Percentiles rank a stretch among this genome's conserved stretches.
Conservation (phyloP, 1,140 invertebrate genomes). For the Mizuhopecten yessoensis region DNA sequence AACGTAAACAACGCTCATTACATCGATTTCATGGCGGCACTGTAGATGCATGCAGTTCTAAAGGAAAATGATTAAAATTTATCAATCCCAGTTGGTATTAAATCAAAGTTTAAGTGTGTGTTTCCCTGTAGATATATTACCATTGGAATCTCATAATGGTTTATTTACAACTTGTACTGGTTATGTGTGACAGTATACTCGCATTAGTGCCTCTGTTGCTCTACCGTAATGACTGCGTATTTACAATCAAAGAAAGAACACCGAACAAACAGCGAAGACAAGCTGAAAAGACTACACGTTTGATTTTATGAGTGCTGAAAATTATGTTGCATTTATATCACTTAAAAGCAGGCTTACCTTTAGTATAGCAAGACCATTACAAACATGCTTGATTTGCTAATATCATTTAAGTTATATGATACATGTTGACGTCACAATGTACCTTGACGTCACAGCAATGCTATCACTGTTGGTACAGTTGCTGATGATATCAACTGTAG, state of each 20-base stretch:
- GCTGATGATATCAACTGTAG: no score
- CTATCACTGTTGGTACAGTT: no score
- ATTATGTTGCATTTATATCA: no score
- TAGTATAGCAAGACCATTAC: no score
- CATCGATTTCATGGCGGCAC: not conserved
- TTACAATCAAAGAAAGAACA: not conserved
- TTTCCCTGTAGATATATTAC: not conserved
- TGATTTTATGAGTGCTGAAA: no score
- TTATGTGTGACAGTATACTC: not conserved
- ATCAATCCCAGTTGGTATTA: not conserved
- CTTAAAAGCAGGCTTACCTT: no score
- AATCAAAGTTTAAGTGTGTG: constrained; percentile 39
- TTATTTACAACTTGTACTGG: not conserved
- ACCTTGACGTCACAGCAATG: no score
- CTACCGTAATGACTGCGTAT: not conserved
- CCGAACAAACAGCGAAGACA: not conserved
- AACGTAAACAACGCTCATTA: constrained; percentile 38
- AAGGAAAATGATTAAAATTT: constrained; percentile 16
- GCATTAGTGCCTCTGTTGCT: not conserved
- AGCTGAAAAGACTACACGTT: no score
- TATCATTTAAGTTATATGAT: no score
- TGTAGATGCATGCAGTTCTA: constrained; percentile 30
- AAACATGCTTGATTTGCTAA: no score
- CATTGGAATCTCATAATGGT: not conserved
- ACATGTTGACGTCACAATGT: no score